phyloP scores from a whole-genome alignment of 2,888 invertebrate species.

The Machimus atricapillus region DNA sequence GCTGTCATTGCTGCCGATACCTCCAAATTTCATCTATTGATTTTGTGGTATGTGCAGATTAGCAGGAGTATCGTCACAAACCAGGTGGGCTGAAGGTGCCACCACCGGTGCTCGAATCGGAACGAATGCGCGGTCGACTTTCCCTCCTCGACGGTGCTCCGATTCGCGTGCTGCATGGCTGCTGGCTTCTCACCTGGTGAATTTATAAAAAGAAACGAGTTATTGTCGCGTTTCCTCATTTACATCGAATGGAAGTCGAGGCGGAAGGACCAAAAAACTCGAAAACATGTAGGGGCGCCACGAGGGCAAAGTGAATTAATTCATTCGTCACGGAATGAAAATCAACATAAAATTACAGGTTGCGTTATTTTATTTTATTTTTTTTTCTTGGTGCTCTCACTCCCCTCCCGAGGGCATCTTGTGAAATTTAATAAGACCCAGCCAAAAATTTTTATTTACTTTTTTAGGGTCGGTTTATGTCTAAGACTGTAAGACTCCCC shows the following conservation, averaged over 20 bases:
- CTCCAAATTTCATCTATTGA: constrained; percentile 39
- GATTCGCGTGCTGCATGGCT: constrained; percentile 62
- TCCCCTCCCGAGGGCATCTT: neutral
- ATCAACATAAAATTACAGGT: neutral
- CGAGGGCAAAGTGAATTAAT: neutral
- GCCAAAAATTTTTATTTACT: neutral
- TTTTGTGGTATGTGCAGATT: constrained; percentile 27
- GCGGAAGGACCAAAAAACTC: neutral
- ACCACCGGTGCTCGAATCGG: neutral
- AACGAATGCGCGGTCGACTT: constrained; percentile 17
- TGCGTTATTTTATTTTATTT: too few species aligned
- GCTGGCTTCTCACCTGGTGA: constrained; percentile 60
- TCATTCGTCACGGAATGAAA: neutral
- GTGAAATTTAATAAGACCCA: neutral
- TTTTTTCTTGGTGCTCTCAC: neutral
- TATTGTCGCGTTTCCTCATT: neutral
- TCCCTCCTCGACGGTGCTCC: constrained; percentile 56
- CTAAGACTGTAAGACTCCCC: neutral
- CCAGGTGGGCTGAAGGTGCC: neutral
- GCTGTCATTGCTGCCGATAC: neutral
- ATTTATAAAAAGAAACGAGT: neutral
- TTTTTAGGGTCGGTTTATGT: neutral
- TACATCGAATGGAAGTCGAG: neutral
- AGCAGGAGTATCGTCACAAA: constrained; percentile 1
- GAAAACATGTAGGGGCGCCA: neutral